A percentile compares a stretch with the other conserved stretches of the same genome.
phyloP scores from a whole-genome alignment of 2,797 vertebrate genomes.

The Coregonus ussuriensis region DNA sequence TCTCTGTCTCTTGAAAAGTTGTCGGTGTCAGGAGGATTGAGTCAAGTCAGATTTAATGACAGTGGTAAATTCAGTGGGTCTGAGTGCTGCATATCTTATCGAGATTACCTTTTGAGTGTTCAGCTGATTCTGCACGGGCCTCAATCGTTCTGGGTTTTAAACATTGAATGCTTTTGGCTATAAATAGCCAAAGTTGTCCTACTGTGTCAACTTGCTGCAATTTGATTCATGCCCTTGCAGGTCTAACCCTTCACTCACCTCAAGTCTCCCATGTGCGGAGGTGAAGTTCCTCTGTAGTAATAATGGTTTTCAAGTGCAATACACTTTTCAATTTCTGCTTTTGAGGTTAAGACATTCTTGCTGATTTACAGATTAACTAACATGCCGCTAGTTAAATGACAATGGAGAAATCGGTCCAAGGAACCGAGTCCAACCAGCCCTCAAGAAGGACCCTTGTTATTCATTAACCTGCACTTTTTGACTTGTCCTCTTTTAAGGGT shows the following conservation, averaged over 20 bases:
- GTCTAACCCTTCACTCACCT: background rate
- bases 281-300: background rate
- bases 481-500: background rate
- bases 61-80: background rate
- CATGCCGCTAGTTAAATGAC: constrained; percentile 6
- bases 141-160: background rate
- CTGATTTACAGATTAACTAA: constrained; percentile 25
- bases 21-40: too few relatives aligned
- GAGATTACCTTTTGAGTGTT: constrained; percentile 4
- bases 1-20: too few relatives aligned
- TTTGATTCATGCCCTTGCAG: background rate
- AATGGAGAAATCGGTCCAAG: constrained; percentile 4
- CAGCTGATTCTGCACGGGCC: constrained; percentile 17
- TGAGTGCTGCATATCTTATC: constrained; percentile 26
- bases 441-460: background rate
- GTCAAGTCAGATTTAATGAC: background rate
- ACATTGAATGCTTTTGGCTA: background rate
- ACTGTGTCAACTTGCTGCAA: background rate
- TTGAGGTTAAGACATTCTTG: background rate
- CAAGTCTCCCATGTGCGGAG: background rate
- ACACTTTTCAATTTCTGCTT: background rate
- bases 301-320: background rate
- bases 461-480: background rate
- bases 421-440: background rate
- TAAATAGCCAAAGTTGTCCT: background rate